Evolutionary conservation across 2,113 vertebrate species (phyloP), one percentile per base, ranked within the genome.

Genomic region (Mobula birostris): DNA sequence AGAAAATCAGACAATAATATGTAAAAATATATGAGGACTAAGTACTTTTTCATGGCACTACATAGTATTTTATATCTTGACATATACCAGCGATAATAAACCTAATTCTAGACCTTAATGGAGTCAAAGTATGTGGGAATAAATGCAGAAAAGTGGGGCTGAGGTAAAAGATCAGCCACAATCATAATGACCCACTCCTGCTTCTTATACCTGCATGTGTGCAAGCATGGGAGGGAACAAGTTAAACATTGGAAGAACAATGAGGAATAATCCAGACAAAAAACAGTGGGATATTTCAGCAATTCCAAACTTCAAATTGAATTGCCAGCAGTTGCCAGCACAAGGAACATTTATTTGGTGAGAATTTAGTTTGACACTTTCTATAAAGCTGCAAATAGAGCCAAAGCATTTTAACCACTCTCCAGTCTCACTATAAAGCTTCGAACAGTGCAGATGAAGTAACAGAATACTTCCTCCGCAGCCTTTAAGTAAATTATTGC

Each of bases 391-490:
- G 58, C 61, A 90, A 90, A 68, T 68, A 61, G n/a, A 68, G 85
- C 85, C 58, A 90, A 90, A 90, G 85, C 85, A 90, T 90, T 90
- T 90, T 90, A 90, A 90, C 61, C 58, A 66, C 85, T 90, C 85
- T 29, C 15, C n/a, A 66, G 85, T 32, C 61, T 66, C 61, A 90
- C 85, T 32, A 32, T 66, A 90, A 90, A 90, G 85, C 66, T 32
- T 90, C 85, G 66, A 68, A 66, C 19, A 7, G n/a, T 90, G 19
- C 61, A 90, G 85, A 66, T 68, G 85, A 90, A 15, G 85, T 90
- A 58, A 90, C 85, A 90, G 85, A 88, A 90, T 61, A 32, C 61
- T 90, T 68, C 58, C 85, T 36, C 61, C 14, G 29, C 85, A 90
- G 85, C 29, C 61, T 68, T 90, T 90, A 66, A 90, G 85, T 90